phyloP scores from a whole-genome alignment of 2,797 vertebrate genomes.

The Kryptopterus vitreolus region DNA sequence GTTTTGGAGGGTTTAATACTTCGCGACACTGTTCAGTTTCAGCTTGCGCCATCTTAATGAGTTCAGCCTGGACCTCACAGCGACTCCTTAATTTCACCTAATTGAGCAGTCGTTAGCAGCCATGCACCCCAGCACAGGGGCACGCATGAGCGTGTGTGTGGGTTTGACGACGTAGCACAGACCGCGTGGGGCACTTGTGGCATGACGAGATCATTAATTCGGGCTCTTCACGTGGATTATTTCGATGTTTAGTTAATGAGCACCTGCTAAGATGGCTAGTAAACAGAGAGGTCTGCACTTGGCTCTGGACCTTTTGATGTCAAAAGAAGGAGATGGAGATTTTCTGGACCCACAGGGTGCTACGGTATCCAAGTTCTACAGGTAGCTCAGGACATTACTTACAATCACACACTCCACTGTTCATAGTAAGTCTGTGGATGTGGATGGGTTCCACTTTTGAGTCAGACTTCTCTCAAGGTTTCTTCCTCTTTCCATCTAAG shows the following conservation, averaged over 20 bases:
- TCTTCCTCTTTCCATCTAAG: too few relatives aligned
- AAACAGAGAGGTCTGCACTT: constrained; percentile 68
- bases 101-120: constrained; percentile 77
- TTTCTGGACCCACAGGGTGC: constrained; percentile 3
- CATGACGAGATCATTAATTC: constrained; percentile 75
- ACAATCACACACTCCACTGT: too few relatives aligned
- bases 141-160: constrained; percentile 49
- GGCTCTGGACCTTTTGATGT: constrained; percentile 68
- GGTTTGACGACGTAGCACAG: constrained; percentile 51
- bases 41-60: constrained; percentile 70
- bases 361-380: not conserved
- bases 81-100: constrained; percentile 73
- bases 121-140: constrained; percentile 63
- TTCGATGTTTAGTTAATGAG: constrained; percentile 80
- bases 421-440: too few relatives aligned
- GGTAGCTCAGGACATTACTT: too few relatives aligned
- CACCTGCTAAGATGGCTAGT: constrained; percentile 68
- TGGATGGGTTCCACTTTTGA: too few relatives aligned
- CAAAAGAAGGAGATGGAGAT: constrained; percentile 59
- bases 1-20: constrained; percentile 68
- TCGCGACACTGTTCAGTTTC: constrained; percentile 64
- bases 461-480: too few relatives aligned
- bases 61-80: constrained; percentile 75
- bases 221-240: constrained; percentile 70
- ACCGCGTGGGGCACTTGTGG: constrained; percentile 62